phyloP scores from a whole-genome alignment of 1,140 invertebrate genomes.

The Campodea augens region DNA sequence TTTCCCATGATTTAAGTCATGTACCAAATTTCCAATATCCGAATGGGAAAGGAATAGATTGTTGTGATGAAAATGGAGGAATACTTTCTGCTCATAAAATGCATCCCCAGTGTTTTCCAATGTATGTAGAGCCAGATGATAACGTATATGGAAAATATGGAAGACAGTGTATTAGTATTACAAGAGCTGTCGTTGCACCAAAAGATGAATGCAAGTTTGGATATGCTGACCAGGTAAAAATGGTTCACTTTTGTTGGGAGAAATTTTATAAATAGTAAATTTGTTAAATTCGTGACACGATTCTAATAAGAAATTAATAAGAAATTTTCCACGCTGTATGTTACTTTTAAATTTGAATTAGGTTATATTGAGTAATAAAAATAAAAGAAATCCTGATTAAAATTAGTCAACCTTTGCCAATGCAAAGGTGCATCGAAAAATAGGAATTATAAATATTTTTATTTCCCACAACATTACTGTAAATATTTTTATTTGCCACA shows the following conservation, averaged over 20 bases:
- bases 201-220: slow-evolving; percentile 23
- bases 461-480: too few species aligned
- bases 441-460: too few species aligned
- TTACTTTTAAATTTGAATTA: slow-evolving; percentile 5
- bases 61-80: slow-evolving; percentile 17
- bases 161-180: slow-evolving; percentile 23
- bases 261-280: too few species aligned
- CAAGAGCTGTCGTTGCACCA: slow-evolving; percentile 19
- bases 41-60: slow-evolving; percentile 18
- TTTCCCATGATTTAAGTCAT: slow-evolving; percentile 57
- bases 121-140: slow-evolving; percentile 27
- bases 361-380: too few species aligned
- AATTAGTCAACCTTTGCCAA: too few species aligned
- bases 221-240: slow-evolving; percentile 18
- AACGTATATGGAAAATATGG: slow-evolving; percentile 21
- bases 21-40: slow-evolving; percentile 15
- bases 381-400: too few species aligned
- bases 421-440: too few species aligned
- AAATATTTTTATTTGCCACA: too few species aligned
- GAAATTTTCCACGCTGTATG: too few species aligned
- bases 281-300: too few species aligned
- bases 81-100: slow-evolving; percentile 11
- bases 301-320: too few species aligned
- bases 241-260: too few species aligned
- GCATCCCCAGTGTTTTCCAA: slow-evolving; percentile 33